phyloP scores from a whole-genome alignment of 1,140 invertebrate genomes.

The Octopus sinensis region DNA sequence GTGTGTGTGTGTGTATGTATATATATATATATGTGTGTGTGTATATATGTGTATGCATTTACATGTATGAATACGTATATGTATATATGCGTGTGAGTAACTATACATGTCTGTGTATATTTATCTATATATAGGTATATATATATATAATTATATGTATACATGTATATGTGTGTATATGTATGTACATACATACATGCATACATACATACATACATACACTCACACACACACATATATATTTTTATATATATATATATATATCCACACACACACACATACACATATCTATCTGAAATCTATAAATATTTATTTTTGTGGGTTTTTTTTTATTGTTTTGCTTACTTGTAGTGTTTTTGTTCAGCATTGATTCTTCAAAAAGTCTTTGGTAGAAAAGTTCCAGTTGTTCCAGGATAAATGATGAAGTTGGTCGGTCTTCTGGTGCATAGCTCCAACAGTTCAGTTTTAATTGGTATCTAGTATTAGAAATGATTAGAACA shows the following conservation, averaged over 20 bases:
- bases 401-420: slow-evolving; percentile 37
- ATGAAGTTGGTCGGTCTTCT: slow-evolving; percentile 46
- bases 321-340: not conserved
- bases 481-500: no score
- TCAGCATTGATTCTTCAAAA: slow-evolving; percentile 1
- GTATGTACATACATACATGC: not conserved
- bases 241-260: not conserved
- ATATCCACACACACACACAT: not conserved
- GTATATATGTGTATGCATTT: not conserved
- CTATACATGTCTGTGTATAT: not conserved
- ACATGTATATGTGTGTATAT: not conserved
- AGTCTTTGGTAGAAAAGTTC: slow-evolving; percentile 34
- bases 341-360: slow-evolving; percentile 9
- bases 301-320: no score
- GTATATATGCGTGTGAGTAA: no score
- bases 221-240: not conserved
- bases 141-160: not conserved
- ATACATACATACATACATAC: not conserved
- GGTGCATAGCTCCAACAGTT: slow-evolving; percentile 46
- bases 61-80: no score
- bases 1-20: not conserved
- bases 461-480: slow-evolving; percentile 44
- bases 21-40: not conserved
- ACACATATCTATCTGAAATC: not conserved
- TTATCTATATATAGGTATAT: not conserved